Evolutionary conservation across 2,113 vertebrate genomes (phyloP).

Genomic region (Larimichthys crocea): DNA sequence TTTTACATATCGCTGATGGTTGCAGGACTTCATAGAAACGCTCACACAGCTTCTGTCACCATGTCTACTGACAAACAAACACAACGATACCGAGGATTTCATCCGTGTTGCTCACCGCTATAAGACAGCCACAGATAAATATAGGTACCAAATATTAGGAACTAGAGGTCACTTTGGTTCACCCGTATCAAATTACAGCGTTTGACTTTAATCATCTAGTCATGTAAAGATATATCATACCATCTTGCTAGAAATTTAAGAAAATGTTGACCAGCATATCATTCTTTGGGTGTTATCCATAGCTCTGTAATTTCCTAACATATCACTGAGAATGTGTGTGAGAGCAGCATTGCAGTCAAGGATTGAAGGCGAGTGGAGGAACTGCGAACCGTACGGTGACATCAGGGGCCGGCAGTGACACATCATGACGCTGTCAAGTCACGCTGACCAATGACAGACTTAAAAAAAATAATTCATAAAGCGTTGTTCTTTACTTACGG

Average conservation of each 20-base stretch:
- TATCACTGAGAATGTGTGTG: not conserved
- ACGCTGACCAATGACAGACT: not conserved
- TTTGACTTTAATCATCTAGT: not conserved
- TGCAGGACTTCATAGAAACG: no score
- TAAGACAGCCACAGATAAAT: no score
- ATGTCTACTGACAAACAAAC: no score
- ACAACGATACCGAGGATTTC: no score
- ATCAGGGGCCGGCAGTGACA: conserved; percentile 37
- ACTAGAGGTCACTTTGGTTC: not conserved
- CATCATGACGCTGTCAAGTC: conserved; percentile 11
- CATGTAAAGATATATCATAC: not conserved
- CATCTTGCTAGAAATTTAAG: not conserved
- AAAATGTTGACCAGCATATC: not conserved
- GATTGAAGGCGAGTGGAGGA: conserved; percentile 22
- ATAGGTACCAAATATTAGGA: no score
- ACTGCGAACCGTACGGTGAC: not conserved
- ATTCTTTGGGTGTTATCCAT: not conserved
- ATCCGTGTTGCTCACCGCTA: no score
- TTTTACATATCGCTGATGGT: not conserved
- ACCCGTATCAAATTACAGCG: not conserved
- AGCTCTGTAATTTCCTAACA: not conserved
- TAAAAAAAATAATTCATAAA: not conserved
- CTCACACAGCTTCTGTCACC: no score
- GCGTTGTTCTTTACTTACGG: conserved; percentile 86
- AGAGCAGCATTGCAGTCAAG: not conserved